phyloP scores from a whole-genome alignment of 2,797 vertebrate genomes.

The Alca torda region DNA sequence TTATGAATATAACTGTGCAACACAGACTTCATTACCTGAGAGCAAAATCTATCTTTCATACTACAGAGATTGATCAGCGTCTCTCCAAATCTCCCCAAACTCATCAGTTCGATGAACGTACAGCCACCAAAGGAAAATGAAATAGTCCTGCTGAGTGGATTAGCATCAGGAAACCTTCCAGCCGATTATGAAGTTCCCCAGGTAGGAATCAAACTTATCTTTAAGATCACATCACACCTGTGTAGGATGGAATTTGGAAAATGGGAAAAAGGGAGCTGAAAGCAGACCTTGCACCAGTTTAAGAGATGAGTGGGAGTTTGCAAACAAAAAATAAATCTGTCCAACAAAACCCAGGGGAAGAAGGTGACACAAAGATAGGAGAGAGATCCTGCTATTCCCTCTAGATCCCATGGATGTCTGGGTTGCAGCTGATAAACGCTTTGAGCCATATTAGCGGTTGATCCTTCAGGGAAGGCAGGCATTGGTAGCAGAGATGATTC shows the following conservation, averaged over 20 bases:
- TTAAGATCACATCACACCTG: not conserved
- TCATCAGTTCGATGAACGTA: constrained; percentile 88
- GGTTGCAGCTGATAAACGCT: not conserved
- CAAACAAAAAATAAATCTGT: not conserved
- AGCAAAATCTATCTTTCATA: constrained; percentile 14
- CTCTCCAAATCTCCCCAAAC: constrained; percentile 91
- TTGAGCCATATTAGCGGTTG: not conserved
- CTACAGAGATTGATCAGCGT: constrained; percentile 87
- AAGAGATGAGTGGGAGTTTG: not conserved
- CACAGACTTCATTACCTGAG: not conserved
- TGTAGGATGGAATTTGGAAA: not conserved
- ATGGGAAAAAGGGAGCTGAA: not conserved
- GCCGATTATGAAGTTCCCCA: constrained; percentile 80
- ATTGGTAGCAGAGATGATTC: not conserved
- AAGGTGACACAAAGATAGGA: not conserved
- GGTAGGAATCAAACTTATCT: constrained; percentile 75
- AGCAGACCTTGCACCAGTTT: not conserved
- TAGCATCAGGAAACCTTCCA: constrained; percentile 82
- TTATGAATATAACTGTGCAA: not conserved
- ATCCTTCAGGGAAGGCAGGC: not conserved
- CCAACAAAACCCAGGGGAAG: not conserved
- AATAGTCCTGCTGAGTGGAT: constrained; percentile 89
- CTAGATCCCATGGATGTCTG: not conserved
- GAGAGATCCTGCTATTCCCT: not conserved
- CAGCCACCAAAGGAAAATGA: constrained; percentile 94